Percentiles rank a stretch among this genome's conserved stretches.
These are phyloP conservation scores for Chloromyia formosa DNA, from an alignment of 2,888 invertebrate species.

Conservation along the genomic window DNA sequence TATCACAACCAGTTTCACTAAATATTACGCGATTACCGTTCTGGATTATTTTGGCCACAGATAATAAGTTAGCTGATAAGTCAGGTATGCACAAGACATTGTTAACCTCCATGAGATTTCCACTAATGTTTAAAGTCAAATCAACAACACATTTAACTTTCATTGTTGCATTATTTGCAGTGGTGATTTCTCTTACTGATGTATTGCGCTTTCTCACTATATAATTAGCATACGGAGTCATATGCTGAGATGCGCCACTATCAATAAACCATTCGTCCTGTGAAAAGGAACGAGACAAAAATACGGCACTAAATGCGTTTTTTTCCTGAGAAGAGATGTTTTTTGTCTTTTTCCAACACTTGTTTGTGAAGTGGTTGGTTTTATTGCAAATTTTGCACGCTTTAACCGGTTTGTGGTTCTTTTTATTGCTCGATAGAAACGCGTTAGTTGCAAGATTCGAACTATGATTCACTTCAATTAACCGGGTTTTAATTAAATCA, in stretches of 20 bases:
- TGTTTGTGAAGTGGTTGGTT: neutral
- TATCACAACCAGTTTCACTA: neutral
- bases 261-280: neutral
- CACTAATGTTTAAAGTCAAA: neutral
- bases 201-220: neutral
- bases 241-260: neutral
- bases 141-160: neutral
- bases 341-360: neutral
- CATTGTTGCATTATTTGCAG: constrained; percentile 9
- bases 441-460: constrained; percentile 11
- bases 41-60: neutral
- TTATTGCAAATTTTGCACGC: constrained; percentile 12
- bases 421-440: constrained; percentile 12
- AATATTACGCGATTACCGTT: neutral
- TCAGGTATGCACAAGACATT: neutral
- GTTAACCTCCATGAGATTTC: neutral
- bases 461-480: constrained; percentile 15
- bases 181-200: neutral
- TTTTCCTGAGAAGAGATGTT: too few relatives aligned
- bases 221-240: neutral
- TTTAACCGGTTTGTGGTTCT: neutral
- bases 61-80: neutral
- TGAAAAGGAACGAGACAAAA: neutral
- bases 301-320: too few relatives aligned
- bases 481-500: constrained; percentile 5